Conservation (phyloP, 1,140 invertebrate genomes). For the Caenorhabditis latens region DNA sequence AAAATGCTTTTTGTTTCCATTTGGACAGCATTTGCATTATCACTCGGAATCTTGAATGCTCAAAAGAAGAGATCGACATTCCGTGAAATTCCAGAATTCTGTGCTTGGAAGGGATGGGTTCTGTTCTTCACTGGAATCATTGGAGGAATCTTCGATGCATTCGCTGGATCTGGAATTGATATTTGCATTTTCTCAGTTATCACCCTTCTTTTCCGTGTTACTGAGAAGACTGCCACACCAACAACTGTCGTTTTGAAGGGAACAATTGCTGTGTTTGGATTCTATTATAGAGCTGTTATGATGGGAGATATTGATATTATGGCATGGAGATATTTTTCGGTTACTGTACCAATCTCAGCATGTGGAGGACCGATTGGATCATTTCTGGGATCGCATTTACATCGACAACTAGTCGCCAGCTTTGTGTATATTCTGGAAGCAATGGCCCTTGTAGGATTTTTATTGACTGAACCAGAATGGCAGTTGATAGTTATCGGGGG, state of each 20-base stretch:
- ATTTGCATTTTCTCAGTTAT: constrained; percentile 73
- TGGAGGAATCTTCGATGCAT: constrained; percentile 75
- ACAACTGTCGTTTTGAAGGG: constrained; percentile 63
- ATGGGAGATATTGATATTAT: constrained; percentile 74
- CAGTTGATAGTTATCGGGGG: constrained; percentile 65
- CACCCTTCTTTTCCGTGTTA: constrained; percentile 75
- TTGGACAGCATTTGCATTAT: constrained; percentile 74
- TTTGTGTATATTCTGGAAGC: constrained; percentile 75
- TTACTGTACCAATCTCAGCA: constrained; percentile 73
- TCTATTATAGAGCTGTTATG: constrained; percentile 76
- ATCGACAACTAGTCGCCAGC: constrained; percentile 68
- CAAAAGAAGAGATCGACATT: constrained; percentile 71
- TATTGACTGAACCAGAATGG: constrained; percentile 67
- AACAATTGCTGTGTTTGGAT: constrained; percentile 71
- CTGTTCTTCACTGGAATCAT: constrained; percentile 71
- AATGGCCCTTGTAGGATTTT: constrained; percentile 73
- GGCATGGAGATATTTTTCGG: constrained; percentile 75
- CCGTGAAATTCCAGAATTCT: constrained; percentile 69
- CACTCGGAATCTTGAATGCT: constrained; percentile 70
- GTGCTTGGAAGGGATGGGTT: constrained; percentile 68
- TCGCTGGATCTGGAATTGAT: constrained; percentile 75
- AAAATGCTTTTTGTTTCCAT: constrained; percentile 76
- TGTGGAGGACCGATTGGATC: constrained; percentile 68
- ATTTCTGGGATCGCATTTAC: constrained; percentile 71
- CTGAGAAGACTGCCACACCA: constrained; percentile 72